phyloP scores from a whole-genome alignment of 2,113 vertebrate species.

The Gasterosteus nipponicus region DNA sequence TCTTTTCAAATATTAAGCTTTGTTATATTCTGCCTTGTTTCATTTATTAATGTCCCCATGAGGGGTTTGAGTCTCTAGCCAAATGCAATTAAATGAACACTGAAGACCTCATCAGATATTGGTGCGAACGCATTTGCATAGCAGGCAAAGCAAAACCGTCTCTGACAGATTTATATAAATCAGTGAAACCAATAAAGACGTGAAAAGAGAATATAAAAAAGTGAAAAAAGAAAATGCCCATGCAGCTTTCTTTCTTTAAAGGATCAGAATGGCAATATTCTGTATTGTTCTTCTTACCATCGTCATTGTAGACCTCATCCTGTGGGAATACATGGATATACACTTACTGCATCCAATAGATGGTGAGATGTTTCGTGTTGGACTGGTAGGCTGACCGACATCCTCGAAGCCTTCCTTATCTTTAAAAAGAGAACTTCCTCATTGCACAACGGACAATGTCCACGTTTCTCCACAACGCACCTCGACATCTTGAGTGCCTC shows the following conservation, averaged over 20 bases:
- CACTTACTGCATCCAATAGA: neutral
- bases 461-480: neutral
- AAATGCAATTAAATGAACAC: neutral
- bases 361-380: neutral
- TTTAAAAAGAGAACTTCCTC: neutral
- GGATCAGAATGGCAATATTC: conserved; percentile 1
- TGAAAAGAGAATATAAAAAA: neutral
- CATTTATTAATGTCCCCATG: neutral
- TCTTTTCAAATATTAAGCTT: neutral
- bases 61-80: neutral
- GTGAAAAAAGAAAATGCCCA: conserved; percentile 29
- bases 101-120: conserved; percentile 5
- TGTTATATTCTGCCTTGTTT: conserved; percentile 7
- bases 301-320: neutral
- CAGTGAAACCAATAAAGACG: conserved; percentile 23
- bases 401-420: neutral
- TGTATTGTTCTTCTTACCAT: neutral
- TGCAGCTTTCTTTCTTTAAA: conserved; percentile 23
- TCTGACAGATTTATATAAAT: conserved; percentile 12
- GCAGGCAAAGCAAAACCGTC: conserved; percentile 1
- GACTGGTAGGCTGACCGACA: too few species aligned
- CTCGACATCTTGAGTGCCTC: neutral
- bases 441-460: neutral
- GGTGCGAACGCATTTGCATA: neutral
- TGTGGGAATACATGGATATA: neutral